These are phyloP conservation scores for Equus przewalskii DNA, from an alignment of 2,113 vertebrate genomes.

Conservation along the genomic window DNA sequence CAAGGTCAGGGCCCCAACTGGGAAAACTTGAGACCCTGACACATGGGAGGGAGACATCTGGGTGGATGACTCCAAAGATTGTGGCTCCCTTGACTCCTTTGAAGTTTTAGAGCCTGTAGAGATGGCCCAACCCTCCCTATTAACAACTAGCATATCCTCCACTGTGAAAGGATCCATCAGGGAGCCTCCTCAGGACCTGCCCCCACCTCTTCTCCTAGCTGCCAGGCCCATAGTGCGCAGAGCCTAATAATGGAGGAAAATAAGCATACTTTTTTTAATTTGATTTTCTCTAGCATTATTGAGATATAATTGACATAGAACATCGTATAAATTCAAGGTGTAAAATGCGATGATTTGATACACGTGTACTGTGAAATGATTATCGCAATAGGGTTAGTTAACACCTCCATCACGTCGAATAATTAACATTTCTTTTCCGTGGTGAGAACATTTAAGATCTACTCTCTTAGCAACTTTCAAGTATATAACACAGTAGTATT, in stretches of 20 bases:
- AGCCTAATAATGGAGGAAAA: not conserved
- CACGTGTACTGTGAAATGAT: not conserved
- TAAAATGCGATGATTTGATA: not conserved
- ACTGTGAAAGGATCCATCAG: not conserved
- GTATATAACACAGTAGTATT: not conserved
- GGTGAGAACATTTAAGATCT: not conserved
- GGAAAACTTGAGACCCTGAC: not conserved
- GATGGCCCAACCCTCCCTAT: not conserved
- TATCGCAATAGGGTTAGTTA: not conserved
- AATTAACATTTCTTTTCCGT: not conserved
- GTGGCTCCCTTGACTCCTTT: not conserved
- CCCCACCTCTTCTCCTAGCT: not conserved
- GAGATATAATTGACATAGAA: not conserved
- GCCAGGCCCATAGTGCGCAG: not conserved
- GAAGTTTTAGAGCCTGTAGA: not conserved
- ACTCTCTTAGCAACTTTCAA: not conserved
- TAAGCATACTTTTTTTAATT: not conserved
- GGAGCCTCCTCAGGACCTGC: not conserved
- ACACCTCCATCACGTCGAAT: not conserved
- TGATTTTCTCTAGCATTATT: not conserved
- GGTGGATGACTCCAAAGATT: not conserved
- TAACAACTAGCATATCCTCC: not conserved
- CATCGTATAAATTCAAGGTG: not conserved
- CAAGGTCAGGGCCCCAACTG: not conserved
- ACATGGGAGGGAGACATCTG: not conserved